These are phyloP conservation scores for Beroe ovata DNA, from an alignment of 37 sponge, comb jelly and placozoan genomes.

Conservation along the genomic window DNA sequence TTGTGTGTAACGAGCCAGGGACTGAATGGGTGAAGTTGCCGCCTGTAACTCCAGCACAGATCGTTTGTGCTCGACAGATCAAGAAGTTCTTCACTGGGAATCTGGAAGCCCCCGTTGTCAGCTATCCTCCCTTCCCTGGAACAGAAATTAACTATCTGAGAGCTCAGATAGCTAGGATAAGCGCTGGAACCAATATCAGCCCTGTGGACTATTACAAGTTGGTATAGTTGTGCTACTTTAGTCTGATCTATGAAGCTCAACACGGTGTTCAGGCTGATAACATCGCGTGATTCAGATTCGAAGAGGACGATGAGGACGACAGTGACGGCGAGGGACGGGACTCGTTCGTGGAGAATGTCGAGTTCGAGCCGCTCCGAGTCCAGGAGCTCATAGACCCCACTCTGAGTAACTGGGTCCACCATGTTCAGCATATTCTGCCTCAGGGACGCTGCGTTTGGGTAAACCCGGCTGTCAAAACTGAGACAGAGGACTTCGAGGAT, in stretches of 20 bases:
- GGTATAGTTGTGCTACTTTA: too few relatives aligned
- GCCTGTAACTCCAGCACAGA: constrained; percentile 89
- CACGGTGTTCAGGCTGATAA: background rate
- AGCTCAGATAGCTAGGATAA: constrained; percentile 95
- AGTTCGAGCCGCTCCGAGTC: constrained; percentile 79
- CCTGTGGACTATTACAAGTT: constrained; percentile 79
- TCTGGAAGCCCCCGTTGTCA: constrained; percentile 77
- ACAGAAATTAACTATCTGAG: constrained; percentile 88
- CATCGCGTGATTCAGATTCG: constrained; percentile 36
- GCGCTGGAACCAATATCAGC: constrained; percentile 89
- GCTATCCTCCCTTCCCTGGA: constrained; percentile 95
- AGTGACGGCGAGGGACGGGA: constrained; percentile 79
- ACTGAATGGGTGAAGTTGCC: constrained; percentile 92
- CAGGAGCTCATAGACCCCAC: constrained; percentile 83
- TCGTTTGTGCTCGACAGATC: constrained; percentile 77
- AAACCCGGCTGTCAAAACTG: constrained; percentile 93
- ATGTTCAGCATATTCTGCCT: constrained; percentile 88
- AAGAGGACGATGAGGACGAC: constrained; percentile 91
- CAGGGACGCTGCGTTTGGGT: constrained; percentile 97
- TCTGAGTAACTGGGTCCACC: constrained; percentile 89
- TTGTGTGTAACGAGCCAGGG: constrained; percentile 94
- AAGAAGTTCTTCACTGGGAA: constrained; percentile 90
- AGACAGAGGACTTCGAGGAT: constrained; percentile 93
- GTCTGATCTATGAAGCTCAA: background rate
- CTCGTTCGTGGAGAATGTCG: constrained; percentile 79